Evolutionary conservation across 2,888 invertebrate species (phyloP).

Genomic region (Rhimphoctona megacephalus): DNA sequence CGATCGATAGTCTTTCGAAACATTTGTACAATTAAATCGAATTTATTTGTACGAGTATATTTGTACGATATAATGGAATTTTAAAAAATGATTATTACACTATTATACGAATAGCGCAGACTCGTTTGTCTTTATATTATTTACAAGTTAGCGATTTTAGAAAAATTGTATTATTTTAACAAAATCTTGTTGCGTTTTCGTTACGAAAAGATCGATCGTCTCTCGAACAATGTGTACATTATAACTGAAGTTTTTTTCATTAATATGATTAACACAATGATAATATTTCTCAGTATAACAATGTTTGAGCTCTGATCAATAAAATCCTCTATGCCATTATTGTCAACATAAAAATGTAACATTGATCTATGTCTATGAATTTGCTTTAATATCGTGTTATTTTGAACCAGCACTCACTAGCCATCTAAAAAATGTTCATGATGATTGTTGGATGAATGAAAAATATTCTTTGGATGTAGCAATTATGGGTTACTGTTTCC

Average conservation of each 20-base stretch:
- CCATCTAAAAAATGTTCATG: not conserved
- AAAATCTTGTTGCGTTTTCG: not conserved
- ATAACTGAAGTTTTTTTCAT: not conserved
- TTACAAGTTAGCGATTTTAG: not conserved
- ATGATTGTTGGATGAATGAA: no score
- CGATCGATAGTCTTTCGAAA: slow-evolving; percentile 1
- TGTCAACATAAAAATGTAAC: slow-evolving; percentile 8
- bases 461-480: not conserved
- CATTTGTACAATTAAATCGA: not conserved
- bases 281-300: slow-evolving; percentile 21
- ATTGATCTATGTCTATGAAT: not conserved
- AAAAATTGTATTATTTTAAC: not conserved
- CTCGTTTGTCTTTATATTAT: not conserved
- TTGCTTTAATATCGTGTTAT: not conserved
- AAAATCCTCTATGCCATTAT: slow-evolving; percentile 1
- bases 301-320: not conserved
- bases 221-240: not conserved
- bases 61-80: not conserved
- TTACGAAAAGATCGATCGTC: not conserved
- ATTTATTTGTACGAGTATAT: not conserved
- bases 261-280: slow-evolving; percentile 2
- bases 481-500: not conserved
- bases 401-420: not conserved
- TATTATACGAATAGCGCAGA: not conserved
- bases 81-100: not conserved